Evolutionary conservation across 2,797 vertebrate species (phyloP).

Genomic region (Eulemur rubriventer): DNA sequence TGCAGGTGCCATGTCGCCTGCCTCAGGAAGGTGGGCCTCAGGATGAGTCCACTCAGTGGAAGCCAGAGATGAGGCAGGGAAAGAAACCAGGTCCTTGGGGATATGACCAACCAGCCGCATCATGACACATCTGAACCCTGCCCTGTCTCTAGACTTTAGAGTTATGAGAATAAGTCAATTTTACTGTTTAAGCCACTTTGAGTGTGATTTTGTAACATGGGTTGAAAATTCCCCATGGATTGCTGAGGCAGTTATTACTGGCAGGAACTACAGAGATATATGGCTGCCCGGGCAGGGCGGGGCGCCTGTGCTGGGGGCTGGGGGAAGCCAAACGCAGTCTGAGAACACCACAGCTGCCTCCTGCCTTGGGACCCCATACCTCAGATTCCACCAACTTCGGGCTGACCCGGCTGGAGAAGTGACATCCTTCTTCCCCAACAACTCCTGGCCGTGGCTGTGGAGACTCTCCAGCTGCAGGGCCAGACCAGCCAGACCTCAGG

Average conservation of each 20-base stretch:
- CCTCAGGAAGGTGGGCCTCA: background rate
- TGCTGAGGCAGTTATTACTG: background rate
- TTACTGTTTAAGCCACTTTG: background rate
- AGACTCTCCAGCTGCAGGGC: background rate
- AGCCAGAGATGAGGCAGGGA: background rate
- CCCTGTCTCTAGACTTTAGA: background rate
- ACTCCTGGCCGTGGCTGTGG: background rate
- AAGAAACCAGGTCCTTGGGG: background rate
- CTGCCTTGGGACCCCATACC: background rate
- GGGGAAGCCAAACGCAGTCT: background rate
- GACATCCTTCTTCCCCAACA: background rate
- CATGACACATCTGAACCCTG: background rate
- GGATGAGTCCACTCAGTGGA: background rate
- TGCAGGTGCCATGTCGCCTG: background rate
- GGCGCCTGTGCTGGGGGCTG: rapidly evolving
- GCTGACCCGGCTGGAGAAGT: background rate
- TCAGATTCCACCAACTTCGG: background rate
- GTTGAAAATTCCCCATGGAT: background rate
- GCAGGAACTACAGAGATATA: background rate
- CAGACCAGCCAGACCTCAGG: background rate
- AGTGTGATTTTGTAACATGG: background rate
- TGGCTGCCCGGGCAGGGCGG: background rate
- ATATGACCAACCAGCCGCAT: no score
- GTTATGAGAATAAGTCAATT: background rate
- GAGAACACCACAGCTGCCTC: background rate